Base-by-base conservation (phyloP, 2,113 vertebrate genomes). In the Taurulus bubalis region DNA sequence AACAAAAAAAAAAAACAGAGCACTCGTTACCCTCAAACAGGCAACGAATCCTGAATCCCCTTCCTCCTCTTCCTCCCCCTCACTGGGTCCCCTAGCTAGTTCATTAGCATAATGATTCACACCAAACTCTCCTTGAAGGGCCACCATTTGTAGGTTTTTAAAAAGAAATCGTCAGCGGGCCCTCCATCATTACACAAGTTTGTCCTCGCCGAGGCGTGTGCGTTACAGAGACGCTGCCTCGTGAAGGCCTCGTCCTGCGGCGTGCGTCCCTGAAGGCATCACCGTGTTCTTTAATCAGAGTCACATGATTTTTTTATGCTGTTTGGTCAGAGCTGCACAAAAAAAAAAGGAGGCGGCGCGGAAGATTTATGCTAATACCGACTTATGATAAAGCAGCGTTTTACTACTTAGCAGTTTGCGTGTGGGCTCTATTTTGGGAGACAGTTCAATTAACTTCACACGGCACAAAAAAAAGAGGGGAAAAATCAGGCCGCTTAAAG, bases 91-190 rank as follows among this genome's bases (percentile, higher is more conserved):
- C 90, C 90, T 94, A 91, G 91, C 89, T 93, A 85, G 86, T 91
- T 94, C 77, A 94, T 95, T 94, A 91, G 87, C 89, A 93, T 90
- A 93, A 91, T 95, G 93, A 95, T 92, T 94, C 90, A 95, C 87
- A 89, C 83, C 83, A 87, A 92, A 82, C 84, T 82, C 85, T 90
- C 87, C 91, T 92, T 90, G 58, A 89, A 91, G 91, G 92, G 91
- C 90, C 85, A 86, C 78, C 85, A 77, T 93, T 93, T 94, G 91
- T 95, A 83, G 84, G 75, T 89, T 93, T 89, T 9, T 1, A 10
- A 53, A n/a, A 65, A 38, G 34, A 72, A 90, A 87, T 86, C n/a
- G 62, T 92, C 87, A 79, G 81, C 26, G 81, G 86, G 89, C 73
- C 62, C 9, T 81, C 84, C 89, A 75, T 85, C 80, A 72, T 87